Evolutionary conservation across 64 coral and sea anemone species (phyloP), one percentile per base, ranked within the genome.

Genomic region (Stylophora pistillata): DNA sequence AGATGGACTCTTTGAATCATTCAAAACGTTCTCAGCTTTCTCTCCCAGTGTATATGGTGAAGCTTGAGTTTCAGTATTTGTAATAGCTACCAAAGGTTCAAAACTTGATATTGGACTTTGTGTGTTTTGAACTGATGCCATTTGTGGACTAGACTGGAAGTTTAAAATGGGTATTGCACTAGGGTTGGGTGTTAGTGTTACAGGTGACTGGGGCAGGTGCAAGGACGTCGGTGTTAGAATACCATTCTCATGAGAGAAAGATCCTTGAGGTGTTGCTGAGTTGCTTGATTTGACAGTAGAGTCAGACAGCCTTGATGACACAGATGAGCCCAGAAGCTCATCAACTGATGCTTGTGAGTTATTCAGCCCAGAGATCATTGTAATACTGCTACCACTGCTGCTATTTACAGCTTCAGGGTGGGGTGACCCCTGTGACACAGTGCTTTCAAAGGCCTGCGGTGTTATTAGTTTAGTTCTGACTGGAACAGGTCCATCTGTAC

Each of bases 401-500:
- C 94, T 96, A 56, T 14, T 84, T 17, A 76, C n/a, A 74, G 73
- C 88, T 30, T 93, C 94, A 9, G 90, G 86, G 54, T 34, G 79
- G 14, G 71, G 21, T 25, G 64, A 62, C 15, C 58, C 70, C 31
- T 76, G 86, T 21, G 66, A 85, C 9, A 41, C 31, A 10, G 54
- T 75, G 25, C 77, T 89, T 2, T 86, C 78, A 77, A 98, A 98
- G 2, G 96, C 96, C 61, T 98, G 93, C 18, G 96, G 96, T 20
- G 96, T 88, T 21, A 98, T 95, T 1, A 98, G 93, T 30, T 92
- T 98, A 1, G 89, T 81, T 21, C 61, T 82, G 16, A 72, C 13
- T 63, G 91, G 69, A 20, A 27, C 30, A 69, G 69, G 78, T 74
- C 66, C 87, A 32, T 84, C 90, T 12, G 93, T 74, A 26, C 15